Evolutionary conservation across 2,888 invertebrate genomes (phyloP), one percentile per base, ranked within the genome.

Genomic region (Drosophila birchii): DNA sequence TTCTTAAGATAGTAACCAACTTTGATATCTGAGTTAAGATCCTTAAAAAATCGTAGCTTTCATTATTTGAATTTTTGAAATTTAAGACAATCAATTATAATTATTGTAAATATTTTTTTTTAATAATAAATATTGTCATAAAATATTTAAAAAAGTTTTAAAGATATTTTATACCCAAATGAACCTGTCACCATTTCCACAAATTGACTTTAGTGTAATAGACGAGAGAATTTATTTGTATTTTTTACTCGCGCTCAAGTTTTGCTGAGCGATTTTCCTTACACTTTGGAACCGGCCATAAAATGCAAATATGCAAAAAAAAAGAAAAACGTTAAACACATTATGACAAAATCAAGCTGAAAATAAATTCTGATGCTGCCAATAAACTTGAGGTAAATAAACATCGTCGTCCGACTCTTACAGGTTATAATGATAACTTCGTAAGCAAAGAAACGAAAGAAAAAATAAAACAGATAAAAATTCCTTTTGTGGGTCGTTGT

Each of bases 291-390:
- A 64, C 34, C 41, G 41, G 51, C 51, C 76, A 58, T 54, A 58
- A 75, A 69, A 67, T 75, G 76, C 70, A 75, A 66, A 69, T 51
- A 59, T 38, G 55, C 56, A 41, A 44, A 51, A n/a, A n/a, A n/a
- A n/a, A n/a, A n/a, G n/a, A n/a, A n/a, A 72, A 72, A 49, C 47
- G 71, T 41, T 47, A 56, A 70, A 20, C 38, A 73, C 55, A 57
- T 51, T 69, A 84, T 90, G 89, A 89, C 81, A 84, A 75, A 86
- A 86, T 86, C 81, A 29, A 55, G 56, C 78, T 81, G 49, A 77
- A 86, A 86, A 86, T 89, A 86, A 80, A 88, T 61, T 63, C 61
- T 80, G 63, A 73, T 75, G 57, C 34, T 55, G 70, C 41, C 56
- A 57, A 70, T 61, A 47, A 51, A 55, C 41, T 38, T 41, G 72